phyloP scores from a whole-genome alignment of 2,113 vertebrate genomes.

The Erinaceus europaeus region DNA sequence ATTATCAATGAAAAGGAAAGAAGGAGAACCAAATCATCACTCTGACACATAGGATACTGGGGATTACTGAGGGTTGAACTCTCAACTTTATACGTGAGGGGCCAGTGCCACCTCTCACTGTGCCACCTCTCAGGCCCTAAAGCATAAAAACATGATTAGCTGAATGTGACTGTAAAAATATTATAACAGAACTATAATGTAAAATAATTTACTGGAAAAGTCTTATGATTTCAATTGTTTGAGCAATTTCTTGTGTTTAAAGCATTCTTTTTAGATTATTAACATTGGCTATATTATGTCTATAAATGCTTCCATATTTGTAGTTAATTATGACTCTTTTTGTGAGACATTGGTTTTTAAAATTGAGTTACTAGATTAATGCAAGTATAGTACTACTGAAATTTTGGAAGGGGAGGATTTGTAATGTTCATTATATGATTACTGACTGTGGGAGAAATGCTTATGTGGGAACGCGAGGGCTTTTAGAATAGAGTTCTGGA shows the following conservation, averaged over 20 bases:
- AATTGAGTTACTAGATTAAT: constrained; percentile 29
- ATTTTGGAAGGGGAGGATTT: not conserved
- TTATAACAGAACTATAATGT: constrained; percentile 18
- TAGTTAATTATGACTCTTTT: constrained; percentile 14
- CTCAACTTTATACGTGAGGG: no score
- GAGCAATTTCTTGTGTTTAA: constrained; percentile 34
- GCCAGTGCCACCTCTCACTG: not conserved
- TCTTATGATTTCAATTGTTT: not conserved
- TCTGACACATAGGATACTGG: not conserved
- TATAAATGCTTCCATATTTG: constrained; percentile 10
- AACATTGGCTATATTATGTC: constrained; percentile 13
- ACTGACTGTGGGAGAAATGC: constrained; percentile 7
- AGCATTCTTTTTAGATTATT: constrained; percentile 10
- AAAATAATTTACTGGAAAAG: constrained; percentile 23
- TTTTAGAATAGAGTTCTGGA: constrained; percentile 35
- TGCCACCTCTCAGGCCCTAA: not conserved
- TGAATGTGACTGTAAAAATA: constrained; percentile 48
- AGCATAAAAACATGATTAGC: not conserved
- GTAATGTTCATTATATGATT: not conserved
- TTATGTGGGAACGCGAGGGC: constrained; percentile 19
- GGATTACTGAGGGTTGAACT: not conserved
- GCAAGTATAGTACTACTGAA: not conserved
- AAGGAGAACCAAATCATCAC: no score
- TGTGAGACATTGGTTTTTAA: constrained; percentile 26
- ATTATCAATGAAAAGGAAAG: no score